Base-by-base conservation (phyloP, 2,113 vertebrate species). In the Smithornis capensis region DNA sequence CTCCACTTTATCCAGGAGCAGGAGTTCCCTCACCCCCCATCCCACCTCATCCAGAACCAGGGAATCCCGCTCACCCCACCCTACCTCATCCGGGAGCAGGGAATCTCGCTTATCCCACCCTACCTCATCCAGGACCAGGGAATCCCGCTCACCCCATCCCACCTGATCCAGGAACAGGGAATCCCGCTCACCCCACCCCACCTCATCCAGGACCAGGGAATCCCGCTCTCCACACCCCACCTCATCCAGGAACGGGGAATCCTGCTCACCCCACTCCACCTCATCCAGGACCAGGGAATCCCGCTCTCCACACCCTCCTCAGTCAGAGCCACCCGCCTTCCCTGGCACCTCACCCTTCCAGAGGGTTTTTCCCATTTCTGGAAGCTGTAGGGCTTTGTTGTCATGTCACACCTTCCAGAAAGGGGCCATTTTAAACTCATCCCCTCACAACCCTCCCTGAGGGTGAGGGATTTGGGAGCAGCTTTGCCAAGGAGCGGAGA, bases 321-420 rank as follows among this genome's bases (percentile, higher is more conserved):
- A 14, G n/a, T 22, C 24, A 4, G 28, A 70, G 47, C 47, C 19
- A 2, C 31, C 14, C 37, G 67, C 80, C 77, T 45, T 24, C 50
- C 60, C 19, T 2, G 16, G 1, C 33, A 5, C 23, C 38, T 71
- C 9, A 5, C 40, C 35, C n/a, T 23, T 8, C 0, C 33, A 3
- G 17, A 55, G 62, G 49, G 13, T 2, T 55, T 21, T 0, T 14
- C 79, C 6, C 33, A 0, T 49, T 44, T 44, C 7, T n/a, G 62
- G 19, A 38, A 76, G 44, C 73, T 3, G 31, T 6, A 3, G 44
- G 53, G 57, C 75, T 75, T 31, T 42, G 50, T 33, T n/a, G 81
- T 69, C 24, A 71, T 75, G 87, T 65, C 73, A 65, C 56, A n/a
- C 81, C 64, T 64, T 69, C 27, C 40, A 6, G 68, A 25, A 56